Evolutionary conservation across 2,888 invertebrate species (phyloP), one percentile per base, ranked within the genome.

Genomic region (Agrochola litura): DNA sequence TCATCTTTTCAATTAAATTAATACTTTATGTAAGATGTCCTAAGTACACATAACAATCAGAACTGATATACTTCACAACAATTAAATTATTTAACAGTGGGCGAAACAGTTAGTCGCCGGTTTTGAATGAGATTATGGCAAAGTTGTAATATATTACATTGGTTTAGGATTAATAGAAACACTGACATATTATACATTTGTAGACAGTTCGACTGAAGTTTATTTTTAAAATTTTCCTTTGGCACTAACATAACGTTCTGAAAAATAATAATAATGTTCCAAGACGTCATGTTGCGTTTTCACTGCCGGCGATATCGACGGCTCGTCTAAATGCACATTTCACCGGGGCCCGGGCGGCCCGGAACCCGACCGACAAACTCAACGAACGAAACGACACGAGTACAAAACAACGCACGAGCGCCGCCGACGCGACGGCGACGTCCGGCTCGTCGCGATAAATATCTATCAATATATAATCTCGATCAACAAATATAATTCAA

Each of bases 401-500:
- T 90, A 91, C 89, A 89, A 88, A 91, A 90, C 84, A 79, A 84
- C 84, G 86, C 86, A 64, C 83, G 83, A 73, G 84, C 90, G 91
- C 84, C 90, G 90, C 89, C 93, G 91, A 93, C 91, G 92, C 92
- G 92, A 92, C 92, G 93, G 92, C 92, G 93, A 92, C 93, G 92
- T 92, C 92, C 91, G 92, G 92, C 90, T 91, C 92, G 93, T 91
- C 92, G 90, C 92, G 93, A 95, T 95, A 95, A 95, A 95, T 94
- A 95, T 95, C 94, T 95, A 95, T 94, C 94, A 95, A 95, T 95
- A 94, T 95, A 95, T 94, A 94, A 84, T 84, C 83, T 94, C 94
- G 92, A 94, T 95, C 95, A 94, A 95, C 95, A 95, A 95, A 95
- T 95, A 95, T 95, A 95, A 95, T 94, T 94, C 94, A 94, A 92